Conservation (phyloP, 2,113 vertebrate species). For the Rhinoderma darwinii region DNA sequence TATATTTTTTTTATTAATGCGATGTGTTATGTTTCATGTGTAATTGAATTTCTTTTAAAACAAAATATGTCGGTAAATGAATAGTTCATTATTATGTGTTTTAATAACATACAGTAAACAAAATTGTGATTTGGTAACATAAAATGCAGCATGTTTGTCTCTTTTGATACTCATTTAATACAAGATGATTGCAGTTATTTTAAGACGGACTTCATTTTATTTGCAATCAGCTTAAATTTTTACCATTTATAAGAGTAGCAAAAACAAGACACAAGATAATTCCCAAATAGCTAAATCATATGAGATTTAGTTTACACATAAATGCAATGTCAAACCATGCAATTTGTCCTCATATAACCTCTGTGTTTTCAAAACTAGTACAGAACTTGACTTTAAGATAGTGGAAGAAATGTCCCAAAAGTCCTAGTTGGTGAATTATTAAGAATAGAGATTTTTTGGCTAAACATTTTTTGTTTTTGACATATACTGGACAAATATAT, state of each 20-base stretch:
- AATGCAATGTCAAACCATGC: conserved; percentile 25
- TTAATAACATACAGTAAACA: too few relatives aligned
- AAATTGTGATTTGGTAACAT: neutral
- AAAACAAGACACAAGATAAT: conserved; percentile 2
- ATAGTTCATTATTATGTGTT: too few relatives aligned
- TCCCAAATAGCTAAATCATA: neutral
- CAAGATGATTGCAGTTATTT: neutral
- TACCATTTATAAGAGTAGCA: neutral
- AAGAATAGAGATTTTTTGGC: neutral
- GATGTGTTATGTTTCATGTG: too few relatives aligned
- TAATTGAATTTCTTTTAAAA: too few relatives aligned
- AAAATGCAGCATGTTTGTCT: neutral
- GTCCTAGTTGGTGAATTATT: conserved; percentile 4
- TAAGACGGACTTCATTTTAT: neutral
- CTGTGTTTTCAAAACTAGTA: neutral
- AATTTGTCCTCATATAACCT: conserved; percentile 37
- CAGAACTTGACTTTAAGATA: conserved; percentile 18
- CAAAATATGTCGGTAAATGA: too few relatives aligned
- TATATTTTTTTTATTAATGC: too few relatives aligned
- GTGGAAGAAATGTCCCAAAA: conserved; percentile 17
- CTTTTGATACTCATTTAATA: neutral
- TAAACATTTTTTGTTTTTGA: conserved; percentile 24
- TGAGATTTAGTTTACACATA: conserved; percentile 13
- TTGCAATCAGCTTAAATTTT: neutral
- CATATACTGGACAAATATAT: neutral